Base-by-base conservation (phyloP, 2,888 invertebrate species). In the Brachynemurus nebulosus region DNA sequence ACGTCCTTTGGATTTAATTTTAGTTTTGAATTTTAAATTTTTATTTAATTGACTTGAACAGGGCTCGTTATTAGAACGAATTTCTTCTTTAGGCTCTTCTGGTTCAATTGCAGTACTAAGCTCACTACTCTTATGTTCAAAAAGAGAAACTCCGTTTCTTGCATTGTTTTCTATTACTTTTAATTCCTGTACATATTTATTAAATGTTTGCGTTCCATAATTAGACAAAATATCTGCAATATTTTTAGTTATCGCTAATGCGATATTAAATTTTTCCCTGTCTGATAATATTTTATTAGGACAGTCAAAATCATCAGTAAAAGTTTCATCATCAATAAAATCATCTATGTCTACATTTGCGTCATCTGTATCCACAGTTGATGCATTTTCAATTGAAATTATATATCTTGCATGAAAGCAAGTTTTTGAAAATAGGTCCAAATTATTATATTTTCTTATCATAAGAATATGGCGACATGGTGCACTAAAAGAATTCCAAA, bases 141-240 rank as follows among this genome's bases (percentile, higher is more conserved):
- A 40, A 39, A 44, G 40, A 40, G 44, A 44, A 30, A 44, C 36
- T 19, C 37, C 37, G 4, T 44, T 44, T 34, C 34, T 40, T 40
- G 44, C 44, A 46, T 46, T 46, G 30, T 18, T 46, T 40, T 44
- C 46, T 21, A 47, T 47, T 27, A 47, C 27, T 41, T 45, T 45
- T 45, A 45, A 42, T 38, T 45, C 42, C 7, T 45, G 37, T 18
- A 45, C 19, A 37, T 37, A 37, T 18, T 37, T 37, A n/a, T 19
- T 37, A 12, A 37, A 45, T 9, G 35, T 47, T 45, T 40, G 38
- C 25, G 41, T 49, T 39, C 44, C 46, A 44, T 46, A 46, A 40
- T 47, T 45, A 20, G 45, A 47, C 25, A 49, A 47, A 45, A 45
- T 44, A 45, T 49, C 47, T 44, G 46, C 49, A 46, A 49, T 49